Base-by-base conservation (phyloP, 2,113 vertebrate species). In the Gymnogyps californianus region DNA sequence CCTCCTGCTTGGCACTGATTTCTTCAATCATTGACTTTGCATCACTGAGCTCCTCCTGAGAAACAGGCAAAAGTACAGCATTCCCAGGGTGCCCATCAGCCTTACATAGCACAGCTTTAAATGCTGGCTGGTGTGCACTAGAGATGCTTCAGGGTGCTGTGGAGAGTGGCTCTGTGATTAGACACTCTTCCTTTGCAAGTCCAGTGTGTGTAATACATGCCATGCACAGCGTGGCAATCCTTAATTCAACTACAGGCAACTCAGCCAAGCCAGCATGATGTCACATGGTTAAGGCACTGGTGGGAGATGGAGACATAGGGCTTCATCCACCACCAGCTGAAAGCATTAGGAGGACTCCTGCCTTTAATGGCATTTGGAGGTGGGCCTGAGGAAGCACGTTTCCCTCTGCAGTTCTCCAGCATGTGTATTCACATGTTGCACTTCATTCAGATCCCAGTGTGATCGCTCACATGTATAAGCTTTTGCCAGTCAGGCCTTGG, bases 31-130 rank as follows among this genome's bases (percentile, higher is more conserved):
- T 99, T 78, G 98, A 98, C 97, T 99, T 98, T 6, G 98, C 98
- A 88, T 98, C 98, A 18, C 98, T 99, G 92, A 99, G 98, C 94
- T 99, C 99, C 96, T 99, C 99, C 99, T 99, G 94, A 80, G 87
- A 90, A 78, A 94, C 38, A 96, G 88, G 40, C 66, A 83, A 89
- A 76, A n/a, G 55, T 67, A 49, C 51, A 88, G 40, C 40, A n/a
- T 94, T 90, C 32, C 78, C 52, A 87, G 74, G 40, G 32, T 93
- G 79, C 46, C 71, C 67, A 40, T 26, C 85, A 93, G 62, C 31
- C 75, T 55, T 13, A 4, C 0, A 3, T n/a, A 78, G 87, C 57
- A 32, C 70, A 76, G 49, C 59, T 84, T 14, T 74, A 72, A 61
- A 32, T 18, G 66, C 34, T 64, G 42, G 29, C 67, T 86, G 64